phyloP scores from a whole-genome alignment of 2,888 invertebrate genomes.

The Calephelis perditalis region DNA sequence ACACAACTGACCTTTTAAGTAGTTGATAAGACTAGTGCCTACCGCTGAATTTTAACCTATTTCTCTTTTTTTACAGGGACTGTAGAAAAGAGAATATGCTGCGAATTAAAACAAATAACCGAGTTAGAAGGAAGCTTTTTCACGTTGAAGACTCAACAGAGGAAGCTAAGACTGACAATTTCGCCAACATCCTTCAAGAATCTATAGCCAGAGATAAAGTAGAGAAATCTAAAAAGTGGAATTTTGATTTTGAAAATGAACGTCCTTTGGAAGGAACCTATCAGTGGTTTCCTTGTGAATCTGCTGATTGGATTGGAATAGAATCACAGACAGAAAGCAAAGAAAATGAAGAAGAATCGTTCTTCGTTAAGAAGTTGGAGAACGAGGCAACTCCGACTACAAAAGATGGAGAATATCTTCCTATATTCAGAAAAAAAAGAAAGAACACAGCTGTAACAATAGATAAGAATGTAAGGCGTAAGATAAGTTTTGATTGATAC shows the following conservation, averaged over 20 bases:
- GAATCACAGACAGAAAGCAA: slow-evolving; percentile 26
- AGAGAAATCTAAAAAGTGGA: slow-evolving; percentile 64
- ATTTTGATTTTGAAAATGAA: slow-evolving; percentile 77
- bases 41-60: neutral
- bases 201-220: slow-evolving; percentile 34
- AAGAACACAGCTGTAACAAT: slow-evolving; percentile 19
- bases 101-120: slow-evolving; percentile 40
- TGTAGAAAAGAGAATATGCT: slow-evolving; percentile 42
- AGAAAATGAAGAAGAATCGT: slow-evolving; percentile 27
- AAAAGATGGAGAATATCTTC: slow-evolving; percentile 31
- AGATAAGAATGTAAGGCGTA: slow-evolving; percentile 40
- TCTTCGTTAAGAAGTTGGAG: slow-evolving; percentile 33
- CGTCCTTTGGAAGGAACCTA: slow-evolving; percentile 57
- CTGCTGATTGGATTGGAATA: slow-evolving; percentile 40
- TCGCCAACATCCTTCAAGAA: slow-evolving; percentile 47
- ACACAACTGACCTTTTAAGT: too few relatives aligned
- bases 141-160: slow-evolving; percentile 42
- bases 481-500: slow-evolving; percentile 39
- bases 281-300: slow-evolving; percentile 56
- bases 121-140: slow-evolving; percentile 61
- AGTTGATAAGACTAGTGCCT: too few relatives aligned
- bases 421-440: slow-evolving; percentile 34
- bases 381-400: slow-evolving; percentile 46
- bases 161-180: slow-evolving; percentile 46
- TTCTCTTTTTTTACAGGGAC: slow-evolving; percentile 45